These are phyloP conservation scores for Cerastoderma edule DNA, from an alignment of 2,888 invertebrate genomes.

Conservation along the genomic window DNA sequence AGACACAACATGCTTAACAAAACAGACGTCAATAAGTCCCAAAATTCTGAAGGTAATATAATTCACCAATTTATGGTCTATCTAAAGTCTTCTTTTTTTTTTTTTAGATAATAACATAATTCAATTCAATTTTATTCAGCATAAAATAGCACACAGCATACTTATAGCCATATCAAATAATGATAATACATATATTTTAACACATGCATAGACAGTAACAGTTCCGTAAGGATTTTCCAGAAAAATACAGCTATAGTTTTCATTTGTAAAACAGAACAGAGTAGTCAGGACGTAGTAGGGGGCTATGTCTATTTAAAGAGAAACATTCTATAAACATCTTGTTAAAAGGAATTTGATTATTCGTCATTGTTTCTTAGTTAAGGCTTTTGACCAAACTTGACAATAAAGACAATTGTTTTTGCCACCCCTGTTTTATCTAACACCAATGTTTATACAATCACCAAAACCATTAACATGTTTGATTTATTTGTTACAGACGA, in stretches of 20 bases:
- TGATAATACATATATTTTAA: not conserved
- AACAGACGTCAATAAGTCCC: not conserved
- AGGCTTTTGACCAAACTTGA: not conserved
- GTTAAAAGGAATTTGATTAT: not conserved
- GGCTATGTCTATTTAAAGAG: too few species aligned
- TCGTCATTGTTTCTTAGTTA: not conserved
- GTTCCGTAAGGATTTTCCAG: too few species aligned
- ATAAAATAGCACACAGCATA: not conserved
- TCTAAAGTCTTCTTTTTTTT: not conserved
- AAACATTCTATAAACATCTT: too few species aligned
- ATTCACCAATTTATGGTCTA: not conserved
- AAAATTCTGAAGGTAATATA: constrained; percentile 22
- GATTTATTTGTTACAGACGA: constrained; percentile 22
- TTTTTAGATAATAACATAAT: not conserved
- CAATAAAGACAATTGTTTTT: not conserved
- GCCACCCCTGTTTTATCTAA: not conserved
- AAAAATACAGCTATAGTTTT: too few species aligned
- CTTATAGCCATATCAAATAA: not conserved
- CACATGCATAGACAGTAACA: not conserved
- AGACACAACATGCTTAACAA: constrained; percentile 11
- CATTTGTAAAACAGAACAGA: too few species aligned
- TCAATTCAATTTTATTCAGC: not conserved
- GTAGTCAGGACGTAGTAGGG: too few species aligned
- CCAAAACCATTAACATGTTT: not conserved
- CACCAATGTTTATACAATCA: not conserved